Percentiles rank a stretch among this genome's conserved stretches.
phyloP scores from a whole-genome alignment of 2,797 vertebrate species.

The Coendou prehensilis region DNA sequence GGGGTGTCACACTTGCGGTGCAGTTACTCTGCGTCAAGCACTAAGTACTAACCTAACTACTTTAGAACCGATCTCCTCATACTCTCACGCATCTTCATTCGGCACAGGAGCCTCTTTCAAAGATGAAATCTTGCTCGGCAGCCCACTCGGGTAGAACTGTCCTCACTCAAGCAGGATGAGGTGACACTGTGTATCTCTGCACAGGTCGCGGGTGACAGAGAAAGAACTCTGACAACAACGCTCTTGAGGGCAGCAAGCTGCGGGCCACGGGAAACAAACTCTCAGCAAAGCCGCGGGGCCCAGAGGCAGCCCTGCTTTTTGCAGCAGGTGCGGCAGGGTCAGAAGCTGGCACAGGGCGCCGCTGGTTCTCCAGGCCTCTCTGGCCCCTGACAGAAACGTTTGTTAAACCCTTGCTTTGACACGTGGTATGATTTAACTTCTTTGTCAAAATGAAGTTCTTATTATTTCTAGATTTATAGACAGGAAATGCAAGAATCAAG shows the following conservation, averaged over 20 bases:
- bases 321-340: fast-evolving
- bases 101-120: not conserved
- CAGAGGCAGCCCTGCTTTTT: fast-evolving
- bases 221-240: not conserved
- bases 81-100: not conserved
- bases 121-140: not conserved
- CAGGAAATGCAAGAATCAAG: not conserved
- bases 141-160: too few species aligned
- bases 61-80: not conserved
- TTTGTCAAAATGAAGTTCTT: not conserved
- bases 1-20: not conserved
- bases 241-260: too few species aligned
- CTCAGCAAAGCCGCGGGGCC: not conserved
- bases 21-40: not conserved
- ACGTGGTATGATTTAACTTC: not conserved
- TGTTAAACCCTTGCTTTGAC: not conserved
- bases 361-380: not conserved
- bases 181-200: not conserved
- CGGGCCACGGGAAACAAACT: fast-evolving
- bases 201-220: not conserved
- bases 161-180: too few species aligned
- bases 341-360: fast-evolving
- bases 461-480: not conserved
- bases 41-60: not conserved
- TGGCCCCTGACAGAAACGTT: not conserved